phyloP scores from a whole-genome alignment of 1,140 invertebrate species.

The Gryllus bimaculatus region DNA sequence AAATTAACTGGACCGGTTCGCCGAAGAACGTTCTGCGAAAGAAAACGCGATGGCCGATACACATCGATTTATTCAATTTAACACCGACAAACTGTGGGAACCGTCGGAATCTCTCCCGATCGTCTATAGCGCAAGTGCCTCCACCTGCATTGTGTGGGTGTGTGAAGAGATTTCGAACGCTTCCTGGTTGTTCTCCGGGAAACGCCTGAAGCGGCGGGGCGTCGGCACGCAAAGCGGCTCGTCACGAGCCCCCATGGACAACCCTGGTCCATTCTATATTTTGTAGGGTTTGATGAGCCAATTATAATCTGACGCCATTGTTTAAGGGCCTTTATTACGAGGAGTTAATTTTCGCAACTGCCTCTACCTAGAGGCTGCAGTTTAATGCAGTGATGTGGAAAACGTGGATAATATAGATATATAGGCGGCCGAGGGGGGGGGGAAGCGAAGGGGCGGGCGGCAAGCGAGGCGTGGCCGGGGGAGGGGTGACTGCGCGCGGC shows the following conservation, averaged over 20 bases:
- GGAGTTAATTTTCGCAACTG: slow-evolving; percentile 4
- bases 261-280: slow-evolving; percentile 4
- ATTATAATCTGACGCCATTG: slow-evolving; percentile 4
- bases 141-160: too few relatives aligned
- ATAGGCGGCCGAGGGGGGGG: neutral
- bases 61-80: too few relatives aligned
- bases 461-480: neutral
- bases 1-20: neutral
- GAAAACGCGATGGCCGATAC: too few relatives aligned
- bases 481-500: too few relatives aligned
- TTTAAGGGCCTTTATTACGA: slow-evolving; percentile 4
- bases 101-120: too few relatives aligned
- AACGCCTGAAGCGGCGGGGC: too few relatives aligned
- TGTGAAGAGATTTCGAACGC: too few relatives aligned
- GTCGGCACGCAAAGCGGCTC: too few relatives aligned
- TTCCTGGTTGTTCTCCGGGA: too few relatives aligned
- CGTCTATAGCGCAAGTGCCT: too few relatives aligned
- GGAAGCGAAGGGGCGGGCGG: neutral
- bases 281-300: slow-evolving; percentile 3
- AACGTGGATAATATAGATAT: slow-evolving; percentile 5
- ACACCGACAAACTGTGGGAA: too few relatives aligned
- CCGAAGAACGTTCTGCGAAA: neutral
- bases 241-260: neutral
- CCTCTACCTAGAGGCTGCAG: neutral
- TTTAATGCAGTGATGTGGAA: slow-evolving; percentile 4